Base-by-base conservation (phyloP, 2,888 invertebrate species). In the Rotaria macrura region DNA sequence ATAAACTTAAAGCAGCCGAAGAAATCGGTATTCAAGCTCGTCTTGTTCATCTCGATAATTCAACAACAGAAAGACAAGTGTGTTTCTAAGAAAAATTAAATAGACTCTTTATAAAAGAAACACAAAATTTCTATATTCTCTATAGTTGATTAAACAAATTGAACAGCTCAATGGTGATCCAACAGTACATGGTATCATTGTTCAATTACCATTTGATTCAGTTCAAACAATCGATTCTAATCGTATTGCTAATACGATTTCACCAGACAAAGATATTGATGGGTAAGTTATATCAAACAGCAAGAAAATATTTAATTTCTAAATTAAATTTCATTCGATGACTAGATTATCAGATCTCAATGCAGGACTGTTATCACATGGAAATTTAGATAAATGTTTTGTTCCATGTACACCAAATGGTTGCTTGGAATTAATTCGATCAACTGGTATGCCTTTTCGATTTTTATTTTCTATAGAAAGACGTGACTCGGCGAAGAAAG, bases 321-420 rank as follows among this genome's bases (percentile, higher is more conserved):
- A 43, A 49, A 49, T 17, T 14, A 9, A 3, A 17, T 49, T 49
- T 49, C 17, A 17, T 49, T 14, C 17, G 17, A 49, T 14, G 17
- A 49, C 17, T 89, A 94, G 96, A 0, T 92, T 97, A 85, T 95
- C 96, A 90, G 95, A 96, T 1, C 93, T 95, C 84, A 99, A 98
- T 91, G 96, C 97, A 89, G 99, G 98, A 2, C 94, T 94, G 87
- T 93, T 96, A 9, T 94, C 96, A 0, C 94, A 95, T 86, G 97
- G 97, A 1, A 96, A 97, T 90, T 92, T 96, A 88, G 90, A 91
- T 23, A 88, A 88, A 47, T 95, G 96, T 74, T 96, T 97, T 90
- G 91, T 97, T 84, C 97, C 99, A 0, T 99, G 99, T 91, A 99
- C 99, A 0, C 97, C 99, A 0, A 94, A 94, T 87, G 99, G 98